A percentile compares a stretch with the other conserved stretches of the same genome.
These are phyloP conservation scores for Seriola dumerili DNA, from an alignment of 2,113 vertebrate genomes.

Conservation along the genomic window DNA sequence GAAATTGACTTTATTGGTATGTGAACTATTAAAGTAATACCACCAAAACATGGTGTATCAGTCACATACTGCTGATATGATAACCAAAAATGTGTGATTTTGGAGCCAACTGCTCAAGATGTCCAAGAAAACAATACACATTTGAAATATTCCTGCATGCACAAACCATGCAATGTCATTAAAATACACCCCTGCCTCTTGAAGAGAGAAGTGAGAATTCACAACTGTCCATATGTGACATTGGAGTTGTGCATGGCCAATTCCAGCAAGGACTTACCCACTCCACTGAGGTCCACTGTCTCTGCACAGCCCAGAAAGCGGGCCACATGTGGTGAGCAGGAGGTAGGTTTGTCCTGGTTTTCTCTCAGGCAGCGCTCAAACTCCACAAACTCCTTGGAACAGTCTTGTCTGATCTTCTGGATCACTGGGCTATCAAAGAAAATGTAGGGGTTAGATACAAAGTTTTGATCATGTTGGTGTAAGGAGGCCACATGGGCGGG, in stretches of 20 bases:
- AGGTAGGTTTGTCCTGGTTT: constrained; percentile 83
- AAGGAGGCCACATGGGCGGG: neutral
- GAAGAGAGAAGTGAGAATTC: constrained; percentile 1
- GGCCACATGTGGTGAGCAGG: constrained; percentile 86
- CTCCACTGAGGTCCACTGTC: constrained; percentile 83
- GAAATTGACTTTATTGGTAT: constrained; percentile 5
- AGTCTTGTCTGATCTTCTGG: constrained; percentile 89
- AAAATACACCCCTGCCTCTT: neutral
- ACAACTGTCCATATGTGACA: neutral
- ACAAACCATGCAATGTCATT: neutral
- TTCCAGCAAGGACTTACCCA: constrained; percentile 70
- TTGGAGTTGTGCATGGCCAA: neutral
- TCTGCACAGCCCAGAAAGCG: constrained; percentile 92
- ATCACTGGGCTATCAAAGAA: constrained; percentile 88
- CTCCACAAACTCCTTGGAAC: constrained; percentile 86
- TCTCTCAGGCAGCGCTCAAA: constrained; percentile 91
- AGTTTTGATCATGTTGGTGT: neutral
- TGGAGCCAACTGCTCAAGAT: neutral
- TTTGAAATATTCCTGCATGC: neutral
- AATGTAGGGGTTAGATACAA: neutral
- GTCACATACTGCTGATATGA: neutral
- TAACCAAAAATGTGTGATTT: neutral
- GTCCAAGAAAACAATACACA: neutral
- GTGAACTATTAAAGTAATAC: neutral
- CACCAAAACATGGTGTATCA: neutral